Evolutionary conservation across 2,797 vertebrate genomes (phyloP).

Genomic region (Sternotherus odoratus): DNA sequence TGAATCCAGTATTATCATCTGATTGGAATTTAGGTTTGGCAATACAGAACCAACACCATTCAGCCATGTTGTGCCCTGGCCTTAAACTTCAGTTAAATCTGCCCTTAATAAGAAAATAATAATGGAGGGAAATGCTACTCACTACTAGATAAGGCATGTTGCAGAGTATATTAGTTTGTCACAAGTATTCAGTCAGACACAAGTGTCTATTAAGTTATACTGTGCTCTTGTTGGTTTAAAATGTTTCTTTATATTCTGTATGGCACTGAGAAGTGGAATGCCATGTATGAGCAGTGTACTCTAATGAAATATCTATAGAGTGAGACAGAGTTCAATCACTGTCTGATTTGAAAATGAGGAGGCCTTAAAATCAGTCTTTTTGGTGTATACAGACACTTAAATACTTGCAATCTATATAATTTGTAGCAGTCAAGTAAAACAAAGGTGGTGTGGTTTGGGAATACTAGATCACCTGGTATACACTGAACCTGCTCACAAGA

Average conservation of each 20-base stretch:
- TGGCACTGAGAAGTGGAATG: conserved; percentile 23
- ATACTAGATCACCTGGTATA: conserved; percentile 42
- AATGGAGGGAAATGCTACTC: neutral
- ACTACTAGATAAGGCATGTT: neutral
- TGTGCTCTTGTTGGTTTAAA: neutral
- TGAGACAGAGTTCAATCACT: conserved; percentile 34
- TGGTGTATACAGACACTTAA: conserved; percentile 45
- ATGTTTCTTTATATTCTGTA: neutral
- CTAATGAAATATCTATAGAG: conserved; percentile 30
- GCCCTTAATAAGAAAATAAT: neutral
- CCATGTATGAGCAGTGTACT: conserved; percentile 32
- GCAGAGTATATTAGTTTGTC: neutral
- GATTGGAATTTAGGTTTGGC: neutral
- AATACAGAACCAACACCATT: conserved; percentile 46
- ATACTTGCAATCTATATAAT: conserved; percentile 34
- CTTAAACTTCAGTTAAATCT: neutral
- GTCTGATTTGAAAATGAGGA: conserved; percentile 63
- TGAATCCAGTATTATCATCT: conserved; percentile 35
- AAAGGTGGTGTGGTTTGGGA: conserved; percentile 49
- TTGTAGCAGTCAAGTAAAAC: conserved; percentile 65
- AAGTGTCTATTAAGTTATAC: neutral
- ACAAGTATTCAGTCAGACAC: neutral
- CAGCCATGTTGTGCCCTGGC: neutral
- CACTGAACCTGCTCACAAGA: conserved; percentile 16
- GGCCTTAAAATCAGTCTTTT: conserved; percentile 52